Percentiles rank a stretch among this genome's conserved stretches.
These are phyloP conservation scores for Alviniconcha strummeri DNA, from an alignment of 2,888 invertebrate genomes.

Conservation along the genomic window DNA sequence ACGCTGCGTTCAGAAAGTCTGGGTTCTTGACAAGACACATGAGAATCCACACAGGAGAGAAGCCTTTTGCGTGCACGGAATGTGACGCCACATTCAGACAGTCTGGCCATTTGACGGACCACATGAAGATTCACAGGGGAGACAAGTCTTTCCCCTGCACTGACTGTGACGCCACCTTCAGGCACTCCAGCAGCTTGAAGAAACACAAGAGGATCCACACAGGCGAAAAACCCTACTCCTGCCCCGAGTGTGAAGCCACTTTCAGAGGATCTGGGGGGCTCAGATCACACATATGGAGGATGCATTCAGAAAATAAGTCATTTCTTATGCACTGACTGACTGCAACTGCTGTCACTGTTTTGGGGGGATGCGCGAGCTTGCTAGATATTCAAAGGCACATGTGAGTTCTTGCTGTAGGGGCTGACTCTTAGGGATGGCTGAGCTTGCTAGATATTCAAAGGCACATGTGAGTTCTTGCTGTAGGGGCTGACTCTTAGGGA, in stretches of 20 bases:
- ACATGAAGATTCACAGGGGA: not conserved
- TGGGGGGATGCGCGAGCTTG: too few relatives aligned
- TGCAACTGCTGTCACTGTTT: too few relatives aligned
- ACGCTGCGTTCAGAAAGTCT: not conserved
- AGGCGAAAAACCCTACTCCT: not conserved
- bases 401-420: too few relatives aligned
- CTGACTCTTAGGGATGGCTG: too few relatives aligned
- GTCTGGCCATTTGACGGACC: not conserved
- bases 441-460: too few relatives aligned
- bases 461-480: too few relatives aligned
- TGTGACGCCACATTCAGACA: not conserved
- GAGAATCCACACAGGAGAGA: not conserved
- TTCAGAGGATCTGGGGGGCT: not conserved
- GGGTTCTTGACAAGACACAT: not conserved
- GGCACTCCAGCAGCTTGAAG: not conserved
- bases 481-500: too few relatives aligned
- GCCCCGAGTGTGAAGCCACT: not conserved
- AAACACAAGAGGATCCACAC: conserved; percentile 3
- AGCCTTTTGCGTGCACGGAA: not conserved
- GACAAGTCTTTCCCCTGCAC: not conserved
- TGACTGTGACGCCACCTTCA: not conserved
- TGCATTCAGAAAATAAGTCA: too few relatives aligned
- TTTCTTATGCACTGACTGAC: too few relatives aligned
- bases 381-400: too few relatives aligned
- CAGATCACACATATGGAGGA: too few relatives aligned